Evolutionary conservation across 2,113 vertebrate species (phyloP), one percentile per base, ranked within the genome.

Genomic region (Thunnus thynnus): DNA sequence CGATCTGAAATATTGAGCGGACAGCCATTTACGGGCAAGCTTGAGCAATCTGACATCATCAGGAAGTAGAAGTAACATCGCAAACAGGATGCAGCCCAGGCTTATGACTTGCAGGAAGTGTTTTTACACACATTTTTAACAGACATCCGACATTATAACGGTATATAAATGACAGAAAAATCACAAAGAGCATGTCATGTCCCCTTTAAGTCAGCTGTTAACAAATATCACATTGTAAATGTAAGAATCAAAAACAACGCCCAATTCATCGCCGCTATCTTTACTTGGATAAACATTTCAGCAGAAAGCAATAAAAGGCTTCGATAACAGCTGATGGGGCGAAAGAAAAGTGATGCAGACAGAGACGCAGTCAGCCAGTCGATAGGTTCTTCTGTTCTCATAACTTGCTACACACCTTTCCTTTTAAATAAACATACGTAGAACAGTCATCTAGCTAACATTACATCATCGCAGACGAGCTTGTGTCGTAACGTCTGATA

Each of bases 391-490:
- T n/a, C 61, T 12, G 60, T 18, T 48, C 44, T 2, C 73, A 86
- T 85, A 86, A 85, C 41, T 56, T 9, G 65, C 50, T 4, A 18
- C 74, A 91, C 52, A 25, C 63, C 85, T 80, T 77, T 22, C 46
- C 58, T 27, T 72, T 82, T 41, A 55, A 68, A 68, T 25, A 85
- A 44, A 82, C 61, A 73, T 25, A 61, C 6, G 18, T 20, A 74
- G 46, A 68, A 14, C 2, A 69, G 78, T 71, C 82, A 57, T 9
- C 36, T 41, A 41, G 68, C 44, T 13, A 54, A 71, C 63, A 55
- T 89, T 60, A 76, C 83, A 78, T 89, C 86, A 89, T 12, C 20
- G 5, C 58, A 83, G 72, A 61, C 44, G 41, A 56, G 69, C 22
- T 36, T 16, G 52, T 63, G 78, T 83, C 74, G 72, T 65, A 51